Base-by-base conservation (phyloP, 2,113 vertebrate genomes). In the Eonycteris spelaea region DNA sequence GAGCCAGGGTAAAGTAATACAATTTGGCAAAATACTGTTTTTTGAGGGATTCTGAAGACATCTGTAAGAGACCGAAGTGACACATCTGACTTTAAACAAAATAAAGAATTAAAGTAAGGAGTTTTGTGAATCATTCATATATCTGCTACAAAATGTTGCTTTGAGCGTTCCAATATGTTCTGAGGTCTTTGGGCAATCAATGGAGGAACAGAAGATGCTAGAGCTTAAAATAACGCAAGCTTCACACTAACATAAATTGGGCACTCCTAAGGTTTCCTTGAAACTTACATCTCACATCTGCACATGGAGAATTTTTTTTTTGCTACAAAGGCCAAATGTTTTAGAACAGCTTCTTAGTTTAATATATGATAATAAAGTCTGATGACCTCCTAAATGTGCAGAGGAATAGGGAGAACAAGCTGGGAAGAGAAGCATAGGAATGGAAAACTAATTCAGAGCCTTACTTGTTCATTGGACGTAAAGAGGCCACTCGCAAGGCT, bases 171-270 rank as follows among this genome's bases (percentile, higher is more conserved):
- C 21, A 59, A 51, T 70, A 91, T 35, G 77, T 91, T 82, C 51
- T 70, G 24, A 91, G 71, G 35, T 67, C 59, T 93, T 86, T 13
- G 30, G 71, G 48, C 35, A 45, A 55, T 87, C 82, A 83, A 40
- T 63, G 35, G 28, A 63, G 24, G 28, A 77, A 67, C 14, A 83
- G 63, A 21, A 51, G 51, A 68, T 74, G 38, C 22, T 94, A 43
- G 48, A 68, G 26, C 79, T 96, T 86, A 75, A 91, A 91, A 80
- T 86, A 94, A 90, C 38, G 67, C 38, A 79, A 74, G 30, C 18
- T 55, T 83, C 77, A 88, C 38, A 40, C 43, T 87, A 63, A 43
- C 65, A 30, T 78, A 86, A 83, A 51, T 75, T 12, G 9, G 84
- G 24, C 16, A 59, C 28, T 30, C 78, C 43, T 88, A 88, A 45